Conservation (phyloP, 2,113 vertebrate species). For the Corydoras sp. region DNA sequence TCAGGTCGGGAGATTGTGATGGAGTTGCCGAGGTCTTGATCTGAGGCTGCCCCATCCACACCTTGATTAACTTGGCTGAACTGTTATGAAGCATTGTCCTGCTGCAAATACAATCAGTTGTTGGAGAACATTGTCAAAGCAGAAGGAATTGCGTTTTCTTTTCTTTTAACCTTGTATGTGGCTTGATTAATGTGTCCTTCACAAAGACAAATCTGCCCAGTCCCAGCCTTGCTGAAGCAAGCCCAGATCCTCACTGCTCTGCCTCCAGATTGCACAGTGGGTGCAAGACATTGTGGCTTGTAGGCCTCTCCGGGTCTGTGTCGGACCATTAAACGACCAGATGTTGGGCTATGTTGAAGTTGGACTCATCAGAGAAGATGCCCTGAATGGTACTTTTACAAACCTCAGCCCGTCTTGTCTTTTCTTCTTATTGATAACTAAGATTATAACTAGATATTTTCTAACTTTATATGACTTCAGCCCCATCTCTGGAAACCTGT, state of each 20-base stretch:
- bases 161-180: conserved; percentile 3
- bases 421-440: too few species aligned
- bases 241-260: not conserved
- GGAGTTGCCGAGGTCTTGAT: not conserved
- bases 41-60: conserved; percentile 1
- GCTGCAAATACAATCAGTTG: not conserved
- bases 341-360: not conserved
- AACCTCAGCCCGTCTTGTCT: too few species aligned
- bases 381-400: too few species aligned
- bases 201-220: conserved; percentile 5
- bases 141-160: not conserved
- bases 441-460: too few species aligned
- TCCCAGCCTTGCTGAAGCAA: not conserved
- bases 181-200: not conserved
- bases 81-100: not conserved
- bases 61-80: conserved; percentile 4
- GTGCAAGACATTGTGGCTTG: not conserved
- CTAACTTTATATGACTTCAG: too few species aligned
- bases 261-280: not conserved
- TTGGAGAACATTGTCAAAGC: not conserved
- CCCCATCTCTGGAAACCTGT: too few species aligned
- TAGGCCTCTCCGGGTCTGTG: not conserved
- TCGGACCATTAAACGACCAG: not conserved
- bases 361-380: not conserved
- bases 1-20: conserved; percentile 3